Conservation (phyloP, 2,888 invertebrate genomes). For the Coremacera marginata region DNA sequence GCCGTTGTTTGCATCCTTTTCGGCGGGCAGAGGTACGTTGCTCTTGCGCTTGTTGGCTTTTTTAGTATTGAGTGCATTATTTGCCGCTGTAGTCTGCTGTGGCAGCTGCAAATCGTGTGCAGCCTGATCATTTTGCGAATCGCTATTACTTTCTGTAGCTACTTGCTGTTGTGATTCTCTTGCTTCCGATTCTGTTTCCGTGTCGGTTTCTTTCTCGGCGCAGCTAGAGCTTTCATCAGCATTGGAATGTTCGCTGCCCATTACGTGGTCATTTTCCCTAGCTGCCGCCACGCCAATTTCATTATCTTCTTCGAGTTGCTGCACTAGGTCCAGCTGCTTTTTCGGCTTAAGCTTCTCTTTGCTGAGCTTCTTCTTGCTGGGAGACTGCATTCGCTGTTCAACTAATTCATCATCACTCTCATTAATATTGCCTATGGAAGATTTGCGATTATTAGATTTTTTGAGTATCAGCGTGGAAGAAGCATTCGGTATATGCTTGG, state of each 20-base stretch:
- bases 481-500: neutral
- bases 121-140: neutral
- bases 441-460: neutral
- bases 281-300: neutral
- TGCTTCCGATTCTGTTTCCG: no score
- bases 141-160: neutral
- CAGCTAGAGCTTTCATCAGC: neutral
- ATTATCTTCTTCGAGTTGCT: conserved; percentile 39
- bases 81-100: neutral
- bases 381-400: conserved; percentile 36
- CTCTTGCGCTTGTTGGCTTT: neutral
- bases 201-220: neutral
- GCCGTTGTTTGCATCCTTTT: neutral
- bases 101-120: neutral
- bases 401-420: conserved; percentile 32
- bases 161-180: neutral
- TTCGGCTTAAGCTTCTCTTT: conserved; percentile 46
- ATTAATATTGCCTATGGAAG: neutral
- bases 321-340: conserved; percentile 43
- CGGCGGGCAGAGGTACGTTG: conserved; percentile 13
- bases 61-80: neutral
- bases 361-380: conserved; percentile 37
- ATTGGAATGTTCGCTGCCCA: neutral
- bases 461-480: neutral
- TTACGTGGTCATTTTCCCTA: no score